Evolutionary conservation across 2,888 invertebrate species (phyloP).

Genomic region (Sinhomidia bicolor): DNA sequence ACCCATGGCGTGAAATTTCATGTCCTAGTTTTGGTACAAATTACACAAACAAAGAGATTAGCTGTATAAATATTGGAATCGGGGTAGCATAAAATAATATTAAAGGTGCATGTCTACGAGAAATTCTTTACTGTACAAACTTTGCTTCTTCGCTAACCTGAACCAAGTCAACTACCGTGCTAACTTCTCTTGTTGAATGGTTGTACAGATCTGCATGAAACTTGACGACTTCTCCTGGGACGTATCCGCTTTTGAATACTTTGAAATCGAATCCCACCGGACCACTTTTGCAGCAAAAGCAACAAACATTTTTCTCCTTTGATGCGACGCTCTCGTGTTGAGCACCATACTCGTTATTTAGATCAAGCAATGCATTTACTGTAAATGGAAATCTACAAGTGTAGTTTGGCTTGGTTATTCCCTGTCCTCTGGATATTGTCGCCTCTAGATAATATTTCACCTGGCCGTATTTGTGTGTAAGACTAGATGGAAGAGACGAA

Average conservation of each 20-base stretch:
- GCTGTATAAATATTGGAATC: not conserved
- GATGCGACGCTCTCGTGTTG: slow-evolving; percentile 44
- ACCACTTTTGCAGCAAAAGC: slow-evolving; percentile 69
- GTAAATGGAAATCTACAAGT: slow-evolving; percentile 68
- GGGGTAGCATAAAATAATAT: no score
- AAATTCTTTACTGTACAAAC: not conserved
- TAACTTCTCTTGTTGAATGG: slow-evolving; percentile 62
- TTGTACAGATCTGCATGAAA: slow-evolving; percentile 71
- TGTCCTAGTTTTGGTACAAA: not conserved
- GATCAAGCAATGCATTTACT: slow-evolving; percentile 74
- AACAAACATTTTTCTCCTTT: slow-evolving; percentile 69
- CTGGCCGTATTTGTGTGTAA: slow-evolving; percentile 66
- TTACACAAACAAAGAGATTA: not conserved
- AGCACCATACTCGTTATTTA: slow-evolving; percentile 70
- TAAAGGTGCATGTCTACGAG: not conserved
- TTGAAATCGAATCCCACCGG: slow-evolving; percentile 71
- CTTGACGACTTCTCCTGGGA: slow-evolving; percentile 72
- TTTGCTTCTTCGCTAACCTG: slow-evolving; percentile 54
- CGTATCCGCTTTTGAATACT: slow-evolving; percentile 65
- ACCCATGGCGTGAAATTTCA: slow-evolving; percentile 63
- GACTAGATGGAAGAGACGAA: slow-evolving; percentile 66
- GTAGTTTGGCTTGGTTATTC: slow-evolving; percentile 65
- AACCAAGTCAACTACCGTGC: slow-evolving; percentile 58
- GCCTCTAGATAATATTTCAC: slow-evolving; percentile 70
- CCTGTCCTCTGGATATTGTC: slow-evolving; percentile 60